A percentile compares a stretch with the other conserved stretches of the same genome.
Conservation (phyloP, 2,113 vertebrate species). For the Phrynosoma platyrhinos region DNA sequence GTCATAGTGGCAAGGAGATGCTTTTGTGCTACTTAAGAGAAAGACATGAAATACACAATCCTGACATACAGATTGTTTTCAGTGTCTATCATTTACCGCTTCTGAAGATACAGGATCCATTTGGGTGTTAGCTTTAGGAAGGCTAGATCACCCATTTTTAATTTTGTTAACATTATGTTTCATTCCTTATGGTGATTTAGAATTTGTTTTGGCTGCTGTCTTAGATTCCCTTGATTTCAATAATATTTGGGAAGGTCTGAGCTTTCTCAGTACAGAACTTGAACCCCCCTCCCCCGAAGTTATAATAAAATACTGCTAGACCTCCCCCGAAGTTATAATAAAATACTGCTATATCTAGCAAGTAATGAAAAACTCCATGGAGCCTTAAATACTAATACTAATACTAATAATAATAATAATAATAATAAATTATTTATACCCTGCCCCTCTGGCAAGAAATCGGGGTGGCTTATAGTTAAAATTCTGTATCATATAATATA, state of each 20-base stretch:
- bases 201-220: background rate
- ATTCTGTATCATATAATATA: no score
- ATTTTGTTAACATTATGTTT: background rate
- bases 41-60: background rate
- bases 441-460: no score
- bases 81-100: background rate
- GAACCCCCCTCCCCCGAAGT: no score
- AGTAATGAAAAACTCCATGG: no score
- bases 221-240: background rate
- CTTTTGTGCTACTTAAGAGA: background rate
- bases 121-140: background rate
- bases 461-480: no score
- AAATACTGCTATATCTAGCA: no score
- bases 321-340: no score
- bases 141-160: background rate
- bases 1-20: background rate
- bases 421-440: no score
- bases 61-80: background rate
- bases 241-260: background rate
- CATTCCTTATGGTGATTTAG: background rate
- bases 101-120: background rate
- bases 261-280: background rate
- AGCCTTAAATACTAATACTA: no score
- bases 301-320: no score
- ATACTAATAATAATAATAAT: no score